Evolutionary conservation across 1,140 invertebrate genomes (phyloP), one percentile per base, ranked within the genome.

Genomic region (Calycopis cecrops): DNA sequence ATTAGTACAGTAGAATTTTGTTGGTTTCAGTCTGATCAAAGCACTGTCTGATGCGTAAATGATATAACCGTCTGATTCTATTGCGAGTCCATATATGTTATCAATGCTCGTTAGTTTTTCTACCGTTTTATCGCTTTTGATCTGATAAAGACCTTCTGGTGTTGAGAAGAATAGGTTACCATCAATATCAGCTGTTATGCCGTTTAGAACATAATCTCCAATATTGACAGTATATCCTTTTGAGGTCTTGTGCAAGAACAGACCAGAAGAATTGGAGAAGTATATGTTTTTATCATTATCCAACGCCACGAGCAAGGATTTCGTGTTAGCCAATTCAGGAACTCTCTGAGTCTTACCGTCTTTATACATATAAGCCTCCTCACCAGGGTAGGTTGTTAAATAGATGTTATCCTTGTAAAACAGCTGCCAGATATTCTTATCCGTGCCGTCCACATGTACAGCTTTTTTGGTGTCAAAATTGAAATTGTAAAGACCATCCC

Each of bases 321-420:
- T 65, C 7, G 65, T 71, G 12, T 67, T n/a, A 1, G 9, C 16
- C 14, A 82, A 21, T 59, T 74, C 67, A 0, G 67, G 63, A 1
- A 82, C 59, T 54, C 55, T 55, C 49, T 58, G 8, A 8, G 52
- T 18, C 35, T 48, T 7, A 2, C 64, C 60, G 33, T 72, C 51
- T 53, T 69, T 72, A 44, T 57, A 70, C 0, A 71, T 17, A 48
- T 69, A 76, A 3, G 60, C 60, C 44, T 60, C 53, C 58, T 81
- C 74, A 8, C 69, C 55, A 48, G 71, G 74, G 40, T 76, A 78
- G 7, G 61, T 73, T 4, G 71, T 67, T 40, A 70, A 81, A 52
- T 78, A 81, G 1, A 79, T 21, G 37, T 60, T 47, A n/a, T 78
- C 57, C 56, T 73, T 81, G 44, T 65, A 78, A 51, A 81, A 79